These are phyloP conservation scores for Campoplex capitator DNA, from an alignment of 2,888 invertebrate species.

Conservation along the genomic window DNA sequence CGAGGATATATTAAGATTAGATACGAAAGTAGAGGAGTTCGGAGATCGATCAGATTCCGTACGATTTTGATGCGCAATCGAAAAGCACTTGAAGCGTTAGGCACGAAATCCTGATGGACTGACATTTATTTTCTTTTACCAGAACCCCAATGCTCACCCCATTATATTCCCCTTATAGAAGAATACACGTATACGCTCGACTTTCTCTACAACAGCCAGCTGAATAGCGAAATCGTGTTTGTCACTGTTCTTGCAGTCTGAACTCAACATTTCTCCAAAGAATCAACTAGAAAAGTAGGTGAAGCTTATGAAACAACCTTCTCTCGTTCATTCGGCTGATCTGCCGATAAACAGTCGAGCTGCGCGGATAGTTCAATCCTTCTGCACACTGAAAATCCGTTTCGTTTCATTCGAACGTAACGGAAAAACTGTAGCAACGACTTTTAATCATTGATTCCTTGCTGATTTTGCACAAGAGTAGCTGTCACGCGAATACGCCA, in stretches of 20 bases:
- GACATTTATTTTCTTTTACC: not conserved
- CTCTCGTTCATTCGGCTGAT: not conserved
- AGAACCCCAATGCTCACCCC: not conserved
- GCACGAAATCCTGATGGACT: not conserved
- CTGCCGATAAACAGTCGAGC: not conserved
- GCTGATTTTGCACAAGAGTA: not conserved
- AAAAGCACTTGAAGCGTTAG: constrained; percentile 24
- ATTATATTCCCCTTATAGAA: constrained; percentile 2
- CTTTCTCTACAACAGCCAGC: not conserved
- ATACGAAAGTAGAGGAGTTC: not conserved
- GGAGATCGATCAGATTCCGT: constrained; percentile 20
- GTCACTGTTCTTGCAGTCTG: not conserved
- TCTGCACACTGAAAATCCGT: not conserved
- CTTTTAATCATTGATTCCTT: constrained; percentile 34
- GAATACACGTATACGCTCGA: not conserved
- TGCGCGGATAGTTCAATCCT: too few relatives aligned
- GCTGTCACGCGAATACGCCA: constrained; percentile 1
- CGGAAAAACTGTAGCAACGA: not conserved
- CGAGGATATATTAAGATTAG: constrained; percentile 11
- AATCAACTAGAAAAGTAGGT: not conserved
- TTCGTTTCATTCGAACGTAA: not conserved
- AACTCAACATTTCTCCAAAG: not conserved
- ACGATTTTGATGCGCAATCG: constrained; percentile 7
- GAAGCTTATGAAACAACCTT: not conserved
- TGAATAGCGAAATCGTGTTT: not conserved